Evolutionary conservation across 2,113 vertebrate species (phyloP).

Genomic region (Aspidoscelis tigris): DNA sequence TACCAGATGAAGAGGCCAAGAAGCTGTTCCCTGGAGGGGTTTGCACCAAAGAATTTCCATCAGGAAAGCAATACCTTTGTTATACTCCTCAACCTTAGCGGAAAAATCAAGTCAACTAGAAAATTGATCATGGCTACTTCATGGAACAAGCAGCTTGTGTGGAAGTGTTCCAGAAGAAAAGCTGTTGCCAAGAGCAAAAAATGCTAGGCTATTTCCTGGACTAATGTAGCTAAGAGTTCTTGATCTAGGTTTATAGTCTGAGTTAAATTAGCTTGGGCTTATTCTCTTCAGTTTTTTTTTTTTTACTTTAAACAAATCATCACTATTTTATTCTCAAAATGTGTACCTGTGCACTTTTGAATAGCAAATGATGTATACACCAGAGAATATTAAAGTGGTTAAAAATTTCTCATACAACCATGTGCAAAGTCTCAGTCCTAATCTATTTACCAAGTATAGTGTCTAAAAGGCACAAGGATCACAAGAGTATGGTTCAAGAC

Average conservation of each 20-base stretch:
- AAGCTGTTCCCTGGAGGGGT: slow-evolving; percentile 88
- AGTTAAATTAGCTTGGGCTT: neutral
- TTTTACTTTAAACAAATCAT: neutral
- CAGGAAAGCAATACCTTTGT: slow-evolving; percentile 94
- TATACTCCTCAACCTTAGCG: slow-evolving; percentile 81
- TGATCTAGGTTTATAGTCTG: neutral
- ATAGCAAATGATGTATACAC: slow-evolving; percentile 20
- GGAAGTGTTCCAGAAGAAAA: neutral
- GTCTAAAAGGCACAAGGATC: neutral
- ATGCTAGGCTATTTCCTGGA: neutral
- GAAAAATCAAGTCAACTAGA: fast-evolving
- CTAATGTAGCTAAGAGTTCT: neutral
- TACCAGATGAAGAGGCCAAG: slow-evolving; percentile 88
- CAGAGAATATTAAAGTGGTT: neutral
- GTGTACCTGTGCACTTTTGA: neutral
- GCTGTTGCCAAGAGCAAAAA: neutral
- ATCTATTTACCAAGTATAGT: neutral
- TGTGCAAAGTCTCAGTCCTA: neutral
- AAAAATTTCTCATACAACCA: neutral
- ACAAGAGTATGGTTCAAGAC: neutral
- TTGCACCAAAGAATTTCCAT: slow-evolving; percentile 89
- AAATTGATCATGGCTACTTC: fast-evolving
- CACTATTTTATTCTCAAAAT: neutral
- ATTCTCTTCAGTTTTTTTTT: fast-evolving
- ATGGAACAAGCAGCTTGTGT: neutral